Evolutionary conservation across 2,888 invertebrate species (phyloP).

Genomic region (Xestia sexstrigata): DNA sequence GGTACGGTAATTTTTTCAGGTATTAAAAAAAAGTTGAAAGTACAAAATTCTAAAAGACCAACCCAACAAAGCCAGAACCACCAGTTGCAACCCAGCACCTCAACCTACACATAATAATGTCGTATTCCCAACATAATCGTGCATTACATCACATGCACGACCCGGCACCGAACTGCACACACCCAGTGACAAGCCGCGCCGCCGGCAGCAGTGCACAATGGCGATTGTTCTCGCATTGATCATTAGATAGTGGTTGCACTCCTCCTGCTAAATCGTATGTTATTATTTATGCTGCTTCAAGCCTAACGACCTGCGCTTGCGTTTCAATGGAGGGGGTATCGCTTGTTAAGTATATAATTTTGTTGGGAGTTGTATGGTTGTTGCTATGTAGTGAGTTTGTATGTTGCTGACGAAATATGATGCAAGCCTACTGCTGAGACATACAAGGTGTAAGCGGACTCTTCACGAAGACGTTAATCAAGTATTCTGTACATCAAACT

Average conservation of each 20-base stretch:
- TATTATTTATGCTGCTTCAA: constrained; percentile 73
- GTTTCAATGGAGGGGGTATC: constrained; percentile 62
- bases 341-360: constrained; percentile 65
- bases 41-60: background rate
- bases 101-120: constrained; percentile 61
- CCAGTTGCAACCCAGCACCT: constrained; percentile 35
- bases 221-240: constrained; percentile 84
- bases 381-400: constrained; percentile 33
- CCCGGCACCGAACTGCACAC: constrained; percentile 69
- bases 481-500: background rate
- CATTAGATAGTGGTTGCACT: constrained; percentile 73
- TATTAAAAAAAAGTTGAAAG: background rate
- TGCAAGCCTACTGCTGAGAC: background rate
- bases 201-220: constrained; percentile 85
- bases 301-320: constrained; percentile 65
- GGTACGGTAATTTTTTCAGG: background rate
- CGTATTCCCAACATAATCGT: constrained; percentile 65
- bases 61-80: constrained; percentile 9
- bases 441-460: background rate
- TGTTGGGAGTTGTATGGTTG: constrained; percentile 49
- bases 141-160: constrained; percentile 67
- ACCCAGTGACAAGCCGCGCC: constrained; percentile 84
- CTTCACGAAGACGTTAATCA: background rate
- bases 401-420: background rate
- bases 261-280: constrained; percentile 77